Percentiles rank a stretch among this genome's conserved stretches.
Evolutionary conservation across 2,113 vertebrate species (phyloP).

Genomic region (Galbula dea): DNA sequence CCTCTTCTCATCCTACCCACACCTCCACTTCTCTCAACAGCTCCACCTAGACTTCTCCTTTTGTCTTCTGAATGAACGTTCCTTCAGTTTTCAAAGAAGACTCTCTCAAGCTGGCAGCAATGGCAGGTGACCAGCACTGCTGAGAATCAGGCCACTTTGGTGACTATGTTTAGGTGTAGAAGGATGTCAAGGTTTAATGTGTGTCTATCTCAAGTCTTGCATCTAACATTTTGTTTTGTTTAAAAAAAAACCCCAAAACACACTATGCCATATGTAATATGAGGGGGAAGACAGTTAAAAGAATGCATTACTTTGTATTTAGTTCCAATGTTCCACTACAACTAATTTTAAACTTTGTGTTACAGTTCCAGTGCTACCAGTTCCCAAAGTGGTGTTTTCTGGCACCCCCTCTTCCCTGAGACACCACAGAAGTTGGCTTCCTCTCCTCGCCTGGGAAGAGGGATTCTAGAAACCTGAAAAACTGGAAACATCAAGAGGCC

Average conservation of each 20-base stretch:
- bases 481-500: conserved; percentile 24
- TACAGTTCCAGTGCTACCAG: conserved; percentile 50
- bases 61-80: conserved; percentile 43
- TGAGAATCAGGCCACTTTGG: neutral
- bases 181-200: neutral
- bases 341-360: conserved; percentile 38
- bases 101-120: neutral
- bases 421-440: neutral
- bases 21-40: conserved; percentile 50
- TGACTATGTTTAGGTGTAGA: neutral
- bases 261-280: fast-evolving
- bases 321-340: neutral
- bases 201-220: neutral
- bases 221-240: neutral
- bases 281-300: neutral
- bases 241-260: neutral
- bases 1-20: too few relatives aligned
- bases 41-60: conserved; percentile 50
- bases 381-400: neutral
- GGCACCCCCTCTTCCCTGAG: neutral
- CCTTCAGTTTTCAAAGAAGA: conserved; percentile 2
- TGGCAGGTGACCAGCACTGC: neutral
- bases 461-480: conserved; percentile 46
- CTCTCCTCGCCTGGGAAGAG: neutral
- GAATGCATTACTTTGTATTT: neutral